Evolutionary conservation across 1,140 invertebrate genomes (phyloP), one percentile per base, ranked within the genome.

Genomic region (Drosophila trapezifrons): DNA sequence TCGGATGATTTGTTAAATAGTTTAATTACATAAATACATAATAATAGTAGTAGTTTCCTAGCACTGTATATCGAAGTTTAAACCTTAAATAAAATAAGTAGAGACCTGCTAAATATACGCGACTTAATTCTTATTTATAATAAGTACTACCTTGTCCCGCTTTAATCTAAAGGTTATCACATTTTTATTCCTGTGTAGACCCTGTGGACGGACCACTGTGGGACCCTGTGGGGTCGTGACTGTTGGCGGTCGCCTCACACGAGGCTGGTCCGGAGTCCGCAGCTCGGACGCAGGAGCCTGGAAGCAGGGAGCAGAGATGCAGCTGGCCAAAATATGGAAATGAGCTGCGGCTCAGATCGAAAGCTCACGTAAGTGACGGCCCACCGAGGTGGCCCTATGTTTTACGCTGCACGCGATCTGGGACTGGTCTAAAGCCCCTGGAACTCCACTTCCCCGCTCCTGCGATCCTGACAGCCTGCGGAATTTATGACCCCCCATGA

Each of bases 231-330:
- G 75, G 76, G 72, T 59, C 73, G 65, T 62, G 67, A 70, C 81
- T 85, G 81, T 86, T 85, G 81, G 81, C 81, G 81, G 81, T 80
- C 80, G 80, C 80, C 80, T 67, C 80, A 83, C 80, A 83, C 81
- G 76, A 80, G 77, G 49, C 29, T 49, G 46, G 79, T 56, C 51
- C 64, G 18, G 9, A 18, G 32, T 10, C 6, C 9, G 20, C n/a
- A 43, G 40, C 35, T 22, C 13, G 9, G 15, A 15, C 27, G 25
- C 25, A 42, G 49, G 59, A 18, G 22, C 51, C 4, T 22, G n/a
- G n/a, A 22, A 42, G 15, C 75, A 70, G 47, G 10, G 47, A 18
- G 46, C 47, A 5, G 12, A 15, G 49, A 54, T 78, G 77, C 67
- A 57, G 73, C 67, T 66, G 75, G 71, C 32, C 78, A 57, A 83